Evolutionary conservation across 2,797 vertebrate species (phyloP), one percentile per base, ranked within the genome.

Genomic region (Sebastes vulpes): DNA sequence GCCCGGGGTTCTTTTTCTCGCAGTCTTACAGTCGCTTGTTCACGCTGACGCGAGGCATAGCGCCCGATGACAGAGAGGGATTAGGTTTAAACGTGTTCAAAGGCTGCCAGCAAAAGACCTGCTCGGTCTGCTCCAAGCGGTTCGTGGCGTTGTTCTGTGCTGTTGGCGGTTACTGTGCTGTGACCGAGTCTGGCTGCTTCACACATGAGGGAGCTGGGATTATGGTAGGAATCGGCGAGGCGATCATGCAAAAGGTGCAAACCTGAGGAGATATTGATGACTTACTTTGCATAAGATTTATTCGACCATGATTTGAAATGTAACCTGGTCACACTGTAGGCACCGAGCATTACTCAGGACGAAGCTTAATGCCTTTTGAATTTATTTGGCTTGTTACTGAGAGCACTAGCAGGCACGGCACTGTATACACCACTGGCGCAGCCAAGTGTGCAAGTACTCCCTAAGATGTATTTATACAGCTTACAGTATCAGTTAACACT

Each of bases 51-150:
- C 38, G 54, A 71, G 12, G 64, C 23, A 23, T 42, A 72, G 65
- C 6, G 42, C 80, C 32, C 32, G 50, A 59, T 76, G 87, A 92
- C 80, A 86, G 82, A 82, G 83, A 85, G 61, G 78, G 85, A 90
- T 91, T 85, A 61, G 78, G 77, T 92, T 92, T 77, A 83, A 85
- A 89, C 50, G 60, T 77, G 68, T 80, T 89, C 76, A 89, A 70
- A 86, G 68, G 70, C 75, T 87, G 87, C 88, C 79, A 89, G 75
- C 70, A 79, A 84, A 42, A 42, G 75, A 79, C 65, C 81, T 74
- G 91, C 89, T 79, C 79, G 76, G 79, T 81, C 81, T 88, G 79
- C 83, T 86, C 35, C 82, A 83, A 90, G 85, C 93, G 88, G 82
- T 73, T 89, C 84, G 38, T 89, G 46, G 78, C 87, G 11, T 74